phyloP scores from a whole-genome alignment of 2,888 invertebrate species.

The Bellardia pandia region DNA sequence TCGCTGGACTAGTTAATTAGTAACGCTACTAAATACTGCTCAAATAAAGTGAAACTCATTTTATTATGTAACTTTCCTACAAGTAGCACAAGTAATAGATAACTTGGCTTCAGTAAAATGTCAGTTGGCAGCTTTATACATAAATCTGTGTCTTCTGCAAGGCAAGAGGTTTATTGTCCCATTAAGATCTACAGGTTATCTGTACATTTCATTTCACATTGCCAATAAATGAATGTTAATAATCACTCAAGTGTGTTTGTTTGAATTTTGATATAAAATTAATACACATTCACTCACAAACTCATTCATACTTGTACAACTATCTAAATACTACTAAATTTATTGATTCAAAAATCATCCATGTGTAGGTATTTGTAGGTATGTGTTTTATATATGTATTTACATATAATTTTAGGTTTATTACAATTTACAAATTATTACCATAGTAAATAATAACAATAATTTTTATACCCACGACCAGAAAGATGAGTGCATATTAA shows the following conservation, averaged over 20 bases:
- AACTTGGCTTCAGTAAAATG: too few species aligned
- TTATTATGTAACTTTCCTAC: too few species aligned
- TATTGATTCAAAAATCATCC: not conserved
- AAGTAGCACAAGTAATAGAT: too few species aligned
- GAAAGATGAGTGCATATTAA: too few species aligned
- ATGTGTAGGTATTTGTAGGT: not conserved
- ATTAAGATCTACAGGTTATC: too few species aligned
- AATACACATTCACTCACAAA: not conserved
- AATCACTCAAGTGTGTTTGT: slow-evolving; percentile 56
- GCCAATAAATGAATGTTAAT: slow-evolving; percentile 25
- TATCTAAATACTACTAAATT: not conserved
- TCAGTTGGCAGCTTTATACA: too few species aligned
- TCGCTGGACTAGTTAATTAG: too few species aligned
- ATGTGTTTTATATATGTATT: not conserved
- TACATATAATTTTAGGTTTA: not conserved
- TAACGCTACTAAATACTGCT: too few species aligned
- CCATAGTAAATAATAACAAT: slow-evolving; percentile 46
- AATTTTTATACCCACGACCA: slow-evolving; percentile 16
- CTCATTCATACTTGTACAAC: not conserved
- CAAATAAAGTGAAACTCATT: too few species aligned
- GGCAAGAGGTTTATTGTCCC: too few species aligned
- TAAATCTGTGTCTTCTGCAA: too few species aligned
- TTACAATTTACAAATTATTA: slow-evolving; percentile 53
- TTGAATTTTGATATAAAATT: slow-evolving; percentile 36
- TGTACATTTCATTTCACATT: not conserved